phyloP scores from a whole-genome alignment of 30 jellyfish, hydroid and myxozoan species.

The Turritopsis dohrnii region DNA sequence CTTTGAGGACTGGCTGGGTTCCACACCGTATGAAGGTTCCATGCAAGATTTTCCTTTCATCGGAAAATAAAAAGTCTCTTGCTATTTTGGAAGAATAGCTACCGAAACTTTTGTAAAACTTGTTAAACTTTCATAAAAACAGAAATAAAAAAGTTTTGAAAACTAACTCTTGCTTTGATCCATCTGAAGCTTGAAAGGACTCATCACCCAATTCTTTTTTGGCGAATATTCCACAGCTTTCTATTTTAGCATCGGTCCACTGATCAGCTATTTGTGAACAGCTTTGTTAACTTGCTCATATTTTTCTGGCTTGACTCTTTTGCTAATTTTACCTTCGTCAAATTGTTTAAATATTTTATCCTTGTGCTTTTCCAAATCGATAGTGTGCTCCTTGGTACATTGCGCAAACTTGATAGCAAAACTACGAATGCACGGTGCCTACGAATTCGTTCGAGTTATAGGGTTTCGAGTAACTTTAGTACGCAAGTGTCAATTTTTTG shows the following conservation, averaged over 20 bases:
- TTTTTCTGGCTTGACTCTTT: constrained; percentile 10
- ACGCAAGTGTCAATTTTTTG: no score
- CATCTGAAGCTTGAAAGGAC: constrained; percentile 22
- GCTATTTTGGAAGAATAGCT: constrained; percentile 17
- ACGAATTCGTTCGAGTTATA: no score
- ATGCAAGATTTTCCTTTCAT: constrained; percentile 9
- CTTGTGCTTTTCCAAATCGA: constrained; percentile 11
- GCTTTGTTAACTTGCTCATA: no score
- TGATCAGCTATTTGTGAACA: background rate
- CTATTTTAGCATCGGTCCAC: constrained; percentile 8
- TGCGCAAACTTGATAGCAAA: no score
- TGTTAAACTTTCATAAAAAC: constrained; percentile 1
- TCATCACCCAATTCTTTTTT: constrained; percentile 31
- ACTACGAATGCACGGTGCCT: no score
- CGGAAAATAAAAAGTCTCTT: constrained; percentile 12
- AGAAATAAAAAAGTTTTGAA: constrained; percentile 5
- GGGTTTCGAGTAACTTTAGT: no score
- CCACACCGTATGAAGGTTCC: constrained; percentile 3
- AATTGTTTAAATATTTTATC: constrained; percentile 1
- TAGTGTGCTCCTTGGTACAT: constrained; percentile 13
- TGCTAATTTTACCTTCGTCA: constrained; percentile 4
- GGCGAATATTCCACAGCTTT: constrained; percentile 11
- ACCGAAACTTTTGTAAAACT: constrained; percentile 5
- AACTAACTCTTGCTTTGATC: constrained; percentile 12
- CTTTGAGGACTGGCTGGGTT: constrained; percentile 9